Evolutionary conservation across 2,888 invertebrate genomes (phyloP).

Genomic region (Penaeus monodon): DNA sequence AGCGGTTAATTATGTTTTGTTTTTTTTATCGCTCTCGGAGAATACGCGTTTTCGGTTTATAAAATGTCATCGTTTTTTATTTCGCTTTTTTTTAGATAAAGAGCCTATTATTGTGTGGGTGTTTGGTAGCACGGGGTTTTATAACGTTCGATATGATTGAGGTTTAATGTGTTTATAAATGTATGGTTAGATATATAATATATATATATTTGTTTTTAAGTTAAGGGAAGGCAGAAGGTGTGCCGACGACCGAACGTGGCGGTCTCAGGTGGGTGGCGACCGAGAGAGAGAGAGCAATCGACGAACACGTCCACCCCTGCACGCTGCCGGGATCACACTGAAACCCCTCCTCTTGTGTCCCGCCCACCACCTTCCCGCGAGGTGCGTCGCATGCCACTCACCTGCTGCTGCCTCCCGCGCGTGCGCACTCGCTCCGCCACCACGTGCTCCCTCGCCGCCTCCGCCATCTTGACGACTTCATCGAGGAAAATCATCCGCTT

Average conservation of each 20-base stretch:
- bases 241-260: not conserved
- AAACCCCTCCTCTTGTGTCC: constrained; percentile 41
- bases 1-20: too few relatives aligned
- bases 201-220: too few relatives aligned
- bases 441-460: constrained; percentile 43
- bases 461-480: constrained; percentile 52
- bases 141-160: too few relatives aligned
- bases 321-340: constrained; percentile 43
- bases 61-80: too few relatives aligned
- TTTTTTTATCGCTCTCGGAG: too few relatives aligned
- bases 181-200: too few relatives aligned
- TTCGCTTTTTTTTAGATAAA: too few relatives aligned
- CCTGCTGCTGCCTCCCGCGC: constrained; percentile 33
- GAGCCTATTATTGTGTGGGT: too few relatives aligned
- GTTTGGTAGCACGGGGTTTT: too few relatives aligned
- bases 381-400: constrained; percentile 43
- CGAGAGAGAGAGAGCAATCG: constrained; percentile 25
- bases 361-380: constrained; percentile 36
- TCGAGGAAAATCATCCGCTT: constrained; percentile 34
- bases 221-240: too few relatives aligned
- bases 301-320: constrained; percentile 32
- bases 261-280: not conserved
- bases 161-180: too few relatives aligned
- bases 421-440: constrained; percentile 15
- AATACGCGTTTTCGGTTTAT: too few relatives aligned